phyloP scores from a whole-genome alignment of 2,888 invertebrate genomes.

The Timandra comae region DNA sequence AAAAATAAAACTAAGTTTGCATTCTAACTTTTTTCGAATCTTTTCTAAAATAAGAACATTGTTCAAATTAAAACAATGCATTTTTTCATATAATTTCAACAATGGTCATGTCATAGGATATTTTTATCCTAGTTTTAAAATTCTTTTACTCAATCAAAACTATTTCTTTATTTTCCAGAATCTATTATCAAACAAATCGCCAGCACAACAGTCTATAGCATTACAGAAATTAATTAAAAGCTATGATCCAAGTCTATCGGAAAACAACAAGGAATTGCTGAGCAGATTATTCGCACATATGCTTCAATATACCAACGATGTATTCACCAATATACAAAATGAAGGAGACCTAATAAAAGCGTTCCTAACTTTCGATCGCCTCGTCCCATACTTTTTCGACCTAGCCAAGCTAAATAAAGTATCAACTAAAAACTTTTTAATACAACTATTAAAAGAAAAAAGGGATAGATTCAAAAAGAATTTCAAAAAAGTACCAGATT shows the following conservation, averaged over 20 bases:
- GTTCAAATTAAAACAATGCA: no score
- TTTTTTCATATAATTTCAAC: no score
- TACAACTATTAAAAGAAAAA: constrained; percentile 85
- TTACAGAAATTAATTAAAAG: constrained; percentile 91
- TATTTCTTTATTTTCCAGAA: constrained; percentile 46
- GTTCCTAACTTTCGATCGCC: constrained; percentile 77
- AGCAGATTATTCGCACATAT: constrained; percentile 84
- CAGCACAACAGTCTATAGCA: constrained; percentile 81
- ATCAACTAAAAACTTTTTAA: constrained; percentile 79
- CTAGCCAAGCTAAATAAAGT: constrained; percentile 83
- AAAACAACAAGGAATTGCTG: constrained; percentile 86
- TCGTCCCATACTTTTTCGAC: constrained; percentile 79
- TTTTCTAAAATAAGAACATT: no score
- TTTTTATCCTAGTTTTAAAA: no score
- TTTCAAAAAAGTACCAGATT: constrained; percentile 77
- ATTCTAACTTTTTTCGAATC: no score
- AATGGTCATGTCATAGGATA: no score
- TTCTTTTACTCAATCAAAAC: no score
- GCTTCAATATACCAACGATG: constrained; percentile 85
- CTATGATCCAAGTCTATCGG: constrained; percentile 88
- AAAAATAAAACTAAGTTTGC: no score
- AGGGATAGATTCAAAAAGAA: constrained; percentile 79
- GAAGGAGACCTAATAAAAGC: constrained; percentile 63
- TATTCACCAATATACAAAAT: constrained; percentile 59
- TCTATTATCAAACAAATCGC: constrained; percentile 77